Percentiles rank a stretch among this genome's conserved stretches.
Evolutionary conservation across 2,888 invertebrate genomes (phyloP).

Genomic region (Abscondita cerata): DNA sequence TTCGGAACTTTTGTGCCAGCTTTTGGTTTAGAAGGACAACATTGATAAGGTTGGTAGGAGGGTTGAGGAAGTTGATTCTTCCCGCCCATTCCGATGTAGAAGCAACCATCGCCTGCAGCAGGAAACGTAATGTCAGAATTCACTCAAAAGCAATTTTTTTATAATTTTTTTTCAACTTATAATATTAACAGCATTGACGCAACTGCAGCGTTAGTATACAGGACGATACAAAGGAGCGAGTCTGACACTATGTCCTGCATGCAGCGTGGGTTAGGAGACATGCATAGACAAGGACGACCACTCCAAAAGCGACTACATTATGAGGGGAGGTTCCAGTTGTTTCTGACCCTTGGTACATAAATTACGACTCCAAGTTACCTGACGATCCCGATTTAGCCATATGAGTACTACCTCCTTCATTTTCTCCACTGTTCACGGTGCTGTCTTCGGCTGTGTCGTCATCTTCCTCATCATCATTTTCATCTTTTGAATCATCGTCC

Average conservation of each 20-base stretch:
- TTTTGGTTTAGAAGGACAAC: slow-evolving; percentile 87
- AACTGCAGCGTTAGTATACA: slow-evolving; percentile 49
- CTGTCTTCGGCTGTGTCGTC: slow-evolving; percentile 55
- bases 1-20: slow-evolving; percentile 52
- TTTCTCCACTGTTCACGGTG: slow-evolving; percentile 60
- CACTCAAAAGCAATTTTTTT: slow-evolving; percentile 44
- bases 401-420: slow-evolving; percentile 55
- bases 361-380: slow-evolving; percentile 54
- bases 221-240: slow-evolving; percentile 45
- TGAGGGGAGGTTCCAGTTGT: slow-evolving; percentile 12
- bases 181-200: slow-evolving; percentile 43
- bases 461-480: slow-evolving; percentile 62
- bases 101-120: slow-evolving; percentile 94
- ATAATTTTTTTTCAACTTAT: slow-evolving; percentile 48
- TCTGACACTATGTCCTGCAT: slow-evolving; percentile 60
- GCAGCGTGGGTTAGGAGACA: slow-evolving; percentile 51
- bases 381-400: slow-evolving; percentile 52
- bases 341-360: slow-evolving; percentile 16
- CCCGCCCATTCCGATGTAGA: slow-evolving; percentile 95
- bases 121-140: slow-evolving; percentile 85
- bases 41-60: slow-evolving; percentile 88
- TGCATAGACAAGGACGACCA: slow-evolving; percentile 55
- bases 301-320: slow-evolving; percentile 46
- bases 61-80: slow-evolving; percentile 78
- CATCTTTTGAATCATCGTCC: slow-evolving; percentile 59